Base-by-base conservation (phyloP, 1,140 invertebrate genomes). In the Sycophila sp. region DNA sequence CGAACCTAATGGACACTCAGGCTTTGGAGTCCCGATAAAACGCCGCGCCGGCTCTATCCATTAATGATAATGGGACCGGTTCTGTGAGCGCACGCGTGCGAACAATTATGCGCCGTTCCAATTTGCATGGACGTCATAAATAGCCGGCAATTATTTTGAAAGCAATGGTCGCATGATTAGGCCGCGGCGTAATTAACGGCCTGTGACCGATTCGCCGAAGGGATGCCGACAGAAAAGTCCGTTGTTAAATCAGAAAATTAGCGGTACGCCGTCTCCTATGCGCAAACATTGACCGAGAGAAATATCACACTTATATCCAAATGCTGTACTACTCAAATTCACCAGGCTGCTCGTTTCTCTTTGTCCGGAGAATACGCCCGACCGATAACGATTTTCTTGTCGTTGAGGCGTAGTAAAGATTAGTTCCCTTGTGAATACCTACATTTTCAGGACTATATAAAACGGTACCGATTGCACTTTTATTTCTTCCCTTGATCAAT, bases 31-130 rank as follows among this genome's bases (percentile, higher is more conserved):
- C 38, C 53, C 2, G 51, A 66, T 66, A 66, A 66, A 58, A 32
- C 64, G 28, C 7, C 34, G 3, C 45, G 7, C 49, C 38, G 22
- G 42, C 34, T 62, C 42, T 69, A 62, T 69, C 58, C 67, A 69
- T 69, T 69, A 62, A 69, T 62, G 67, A 69, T 69, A 69, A 69
- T 69, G 45, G 58, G 59, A 69, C 67, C 67, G 67, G 67, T 69
- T 69, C 30, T 47, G 13, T 36, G 15, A n/a, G 17, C 15, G 3
- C 30, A 13, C n/a, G 30, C 24, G 26, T 30, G 30, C 40, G 36
- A 58, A 59, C 65, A 59, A 59, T 59, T 51, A 68, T 59, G 56
- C 36, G 55, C 26, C 42, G 55, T 59, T 47, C 22, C 34, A 22
- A 62, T 53, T 69, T 69, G 47, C 67, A 42, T 42, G 42, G 11